Base-by-base conservation (phyloP, 2,797 vertebrate genomes). In the Fistularia tabacaria region DNA sequence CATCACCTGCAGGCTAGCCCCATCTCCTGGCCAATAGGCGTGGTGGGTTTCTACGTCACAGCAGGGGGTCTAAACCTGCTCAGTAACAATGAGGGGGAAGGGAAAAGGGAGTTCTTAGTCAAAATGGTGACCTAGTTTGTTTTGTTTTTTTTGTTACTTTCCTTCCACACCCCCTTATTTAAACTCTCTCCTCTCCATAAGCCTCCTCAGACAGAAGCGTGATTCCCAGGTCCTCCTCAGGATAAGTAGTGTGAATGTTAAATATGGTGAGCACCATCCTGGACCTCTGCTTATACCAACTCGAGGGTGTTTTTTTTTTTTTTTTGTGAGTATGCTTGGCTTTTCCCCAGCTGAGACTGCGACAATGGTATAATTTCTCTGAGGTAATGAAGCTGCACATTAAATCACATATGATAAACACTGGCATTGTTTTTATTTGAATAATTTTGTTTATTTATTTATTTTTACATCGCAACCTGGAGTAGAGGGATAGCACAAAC, bases 41-140 rank as follows among this genome's bases (percentile, higher is more conserved):
- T 38, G 3, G 4, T 1, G 0, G 9, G 37, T 71, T 83, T 81
- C 53, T 54, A 15, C 62, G 60, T 77, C 76, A 43, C 80, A 73
- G 76, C 73, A 54, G 79, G 85, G 73, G 77, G 70, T 66, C 54
- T 57, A 84, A 84, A 85, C 73, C 85, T 87, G 81, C 84, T 85
- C 81, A 50, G 87, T 83, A 88, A 87, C 87, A 87, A 84, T 76
- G 68, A 67, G 46, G 54, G 6, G 42, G 36, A 10, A 59, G 47
- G 38, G 59, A 73, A 69, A 57, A 62, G 55, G 54, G 53, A 73
- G 59, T 74, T 79, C 68, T 60, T 85, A 80, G 81, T 86, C 80
- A 86, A 86, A 87, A 77, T 71, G 72, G 74, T 88, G 87, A 87
- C 84, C 85, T 85, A 87, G 64, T 81, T 87, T 82, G 69, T 46